Percentiles rank a stretch among this genome's conserved stretches.
Conservation (phyloP, 2,888 invertebrate genomes). For the Lasioglossum pauxillum region DNA sequence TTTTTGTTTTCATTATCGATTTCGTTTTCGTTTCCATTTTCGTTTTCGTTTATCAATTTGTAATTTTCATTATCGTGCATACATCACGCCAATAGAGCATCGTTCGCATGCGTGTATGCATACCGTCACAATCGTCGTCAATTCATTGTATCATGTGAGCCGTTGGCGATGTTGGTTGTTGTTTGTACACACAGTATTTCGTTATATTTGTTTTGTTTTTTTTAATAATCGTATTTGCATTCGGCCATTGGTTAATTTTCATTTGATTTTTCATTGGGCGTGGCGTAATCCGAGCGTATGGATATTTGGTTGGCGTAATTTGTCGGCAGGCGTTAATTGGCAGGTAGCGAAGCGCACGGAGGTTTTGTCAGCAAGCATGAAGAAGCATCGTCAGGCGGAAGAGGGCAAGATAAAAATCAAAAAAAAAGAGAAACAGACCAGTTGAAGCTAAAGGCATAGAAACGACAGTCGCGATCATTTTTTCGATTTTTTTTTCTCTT, state of each 20-base stretch:
- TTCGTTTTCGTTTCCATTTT: too few species aligned
- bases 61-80: background rate
- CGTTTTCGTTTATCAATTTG: too few species aligned
- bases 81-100: background rate
- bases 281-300: conserved; percentile 44
- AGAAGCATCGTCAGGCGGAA: conserved; percentile 84
- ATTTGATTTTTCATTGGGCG: conserved; percentile 33
- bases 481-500: background rate
- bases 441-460: conserved; percentile 79
- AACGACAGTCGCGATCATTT: conserved; percentile 71
- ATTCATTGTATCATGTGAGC: conserved; percentile 16
- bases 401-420: conserved; percentile 85
- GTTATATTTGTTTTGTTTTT: conserved; percentile 9
- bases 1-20: too few species aligned
- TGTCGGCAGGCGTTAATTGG: conserved; percentile 83
- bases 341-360: conserved; percentile 84
- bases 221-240: conserved; percentile 70
- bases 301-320: conserved; percentile 67
- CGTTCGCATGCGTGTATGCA: background rate
- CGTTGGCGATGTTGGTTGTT: conserved; percentile 1
- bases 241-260: conserved; percentile 69
- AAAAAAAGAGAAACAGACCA: conserved; percentile 84
- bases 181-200: conserved; percentile 20
- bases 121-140: background rate
- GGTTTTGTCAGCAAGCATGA: conserved; percentile 84